phyloP scores from a whole-genome alignment of 2,797 vertebrate genomes.

The Onychomys torridus region DNA sequence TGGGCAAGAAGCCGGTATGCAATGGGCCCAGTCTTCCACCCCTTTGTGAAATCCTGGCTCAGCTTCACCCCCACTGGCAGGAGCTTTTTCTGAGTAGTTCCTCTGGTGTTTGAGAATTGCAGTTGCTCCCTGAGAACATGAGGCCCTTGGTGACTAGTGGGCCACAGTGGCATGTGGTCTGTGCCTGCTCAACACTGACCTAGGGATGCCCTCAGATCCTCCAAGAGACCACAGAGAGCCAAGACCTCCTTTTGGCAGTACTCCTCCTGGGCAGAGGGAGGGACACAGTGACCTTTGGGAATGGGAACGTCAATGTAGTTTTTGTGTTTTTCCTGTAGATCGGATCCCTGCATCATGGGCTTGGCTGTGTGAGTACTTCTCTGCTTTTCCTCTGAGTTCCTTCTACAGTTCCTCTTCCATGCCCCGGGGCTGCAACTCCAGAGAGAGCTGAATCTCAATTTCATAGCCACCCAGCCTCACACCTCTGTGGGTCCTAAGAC shows the following conservation, averaged over 20 bases:
- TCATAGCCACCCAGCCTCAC: background rate
- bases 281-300: background rate
- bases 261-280: background rate
- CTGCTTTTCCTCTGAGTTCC: conserved; percentile 33
- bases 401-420: background rate
- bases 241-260: background rate
- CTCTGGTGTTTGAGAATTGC: background rate
- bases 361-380: conserved; percentile 96
- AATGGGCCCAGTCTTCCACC: no score
- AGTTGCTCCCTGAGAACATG: background rate
- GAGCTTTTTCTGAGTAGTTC: background rate
- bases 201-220: background rate
- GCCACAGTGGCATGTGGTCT: background rate
- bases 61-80: background rate
- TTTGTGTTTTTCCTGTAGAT: conserved; percentile 90
- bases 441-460: background rate
- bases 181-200: background rate
- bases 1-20: conserved; percentile 98
- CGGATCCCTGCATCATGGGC: conserved; percentile 96
- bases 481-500: background rate
- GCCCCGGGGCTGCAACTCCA: background rate
- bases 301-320: background rate
- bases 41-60: background rate
- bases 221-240: background rate
- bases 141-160: background rate